Percentiles rank a stretch among this genome's conserved stretches.
phyloP scores from a whole-genome alignment of 1,140 invertebrate genomes.

The Drosophila virilis region DNA sequence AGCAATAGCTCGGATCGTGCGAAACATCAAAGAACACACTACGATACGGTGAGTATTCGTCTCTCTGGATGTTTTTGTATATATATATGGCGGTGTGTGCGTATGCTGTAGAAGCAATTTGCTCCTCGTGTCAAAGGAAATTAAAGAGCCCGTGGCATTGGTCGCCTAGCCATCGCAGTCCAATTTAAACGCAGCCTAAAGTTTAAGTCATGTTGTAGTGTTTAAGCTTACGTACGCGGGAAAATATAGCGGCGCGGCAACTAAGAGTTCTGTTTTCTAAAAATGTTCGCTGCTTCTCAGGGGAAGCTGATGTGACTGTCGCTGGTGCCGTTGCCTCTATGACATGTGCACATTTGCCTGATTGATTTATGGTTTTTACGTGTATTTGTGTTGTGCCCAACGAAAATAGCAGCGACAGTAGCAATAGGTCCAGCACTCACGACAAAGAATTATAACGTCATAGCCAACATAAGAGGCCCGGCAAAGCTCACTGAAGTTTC shows the following conservation, averaged over 20 bases:
- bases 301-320: slow-evolving; percentile 17
- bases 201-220: slow-evolving; percentile 36
- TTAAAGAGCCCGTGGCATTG: slow-evolving; percentile 59
- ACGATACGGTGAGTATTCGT: slow-evolving; percentile 92
- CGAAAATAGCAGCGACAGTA: slow-evolving; percentile 9
- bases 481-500: neutral
- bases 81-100: slow-evolving; percentile 17
- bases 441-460: slow-evolving; percentile 52
- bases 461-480: slow-evolving; percentile 33
- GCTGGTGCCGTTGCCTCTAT: slow-evolving; percentile 46
- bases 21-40: slow-evolving; percentile 98
- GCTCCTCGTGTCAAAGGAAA: slow-evolving; percentile 73
- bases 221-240: slow-evolving; percentile 13
- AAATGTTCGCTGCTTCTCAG: slow-evolving; percentile 32
- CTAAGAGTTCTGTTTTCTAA: slow-evolving; percentile 26
- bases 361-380: slow-evolving; percentile 76
- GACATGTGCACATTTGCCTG: slow-evolving; percentile 80
- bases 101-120: slow-evolving; percentile 58
- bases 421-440: slow-evolving; percentile 29
- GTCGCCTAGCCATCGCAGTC: slow-evolving; percentile 34
- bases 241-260: neutral
- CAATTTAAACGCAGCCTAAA: slow-evolving; percentile 49
- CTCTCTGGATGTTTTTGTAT: neutral
- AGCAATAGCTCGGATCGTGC: slow-evolving; percentile 98
- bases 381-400: slow-evolving; percentile 52